phyloP scores from a whole-genome alignment of 1,140 invertebrate species.

The Kradibia gibbosae region DNA sequence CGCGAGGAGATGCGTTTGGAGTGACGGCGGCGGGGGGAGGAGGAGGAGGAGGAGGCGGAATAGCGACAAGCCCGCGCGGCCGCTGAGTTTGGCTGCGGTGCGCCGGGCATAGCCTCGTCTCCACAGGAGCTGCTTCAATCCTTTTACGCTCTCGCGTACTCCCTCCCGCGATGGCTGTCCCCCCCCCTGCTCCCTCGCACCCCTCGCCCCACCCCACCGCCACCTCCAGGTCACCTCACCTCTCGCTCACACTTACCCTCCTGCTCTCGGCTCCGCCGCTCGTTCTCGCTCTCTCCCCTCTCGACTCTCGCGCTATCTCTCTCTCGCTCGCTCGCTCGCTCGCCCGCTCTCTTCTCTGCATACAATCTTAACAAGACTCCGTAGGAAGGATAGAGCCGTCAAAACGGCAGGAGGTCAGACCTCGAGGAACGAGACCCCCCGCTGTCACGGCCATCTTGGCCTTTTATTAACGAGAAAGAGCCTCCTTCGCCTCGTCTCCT shows the following conservation, averaged over 20 bases:
- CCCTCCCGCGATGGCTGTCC: conserved; percentile 51
- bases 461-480: conserved; percentile 73
- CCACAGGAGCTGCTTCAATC: conserved; percentile 69
- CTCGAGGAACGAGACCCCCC: conserved; percentile 63
- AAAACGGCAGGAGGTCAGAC: conserved; percentile 70
- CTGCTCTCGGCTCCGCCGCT: background rate
- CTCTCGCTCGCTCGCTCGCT: no score
- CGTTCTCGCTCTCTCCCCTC: background rate
- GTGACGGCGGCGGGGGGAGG: no score
- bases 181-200: no score
- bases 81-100: background rate
- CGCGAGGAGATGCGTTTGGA: no score
- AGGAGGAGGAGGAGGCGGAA: no score
- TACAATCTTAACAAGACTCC: conserved; percentile 56
- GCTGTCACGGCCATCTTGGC: conserved; percentile 70
- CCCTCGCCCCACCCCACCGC: no score
- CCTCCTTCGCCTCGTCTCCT: conserved; percentile 52
- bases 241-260: conserved; percentile 25
- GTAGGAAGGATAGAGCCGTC: conserved; percentile 71
- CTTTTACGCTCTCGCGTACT: conserved; percentile 52
- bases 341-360: background rate
- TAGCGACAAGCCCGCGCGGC: conserved; percentile 63
- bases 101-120: conserved; percentile 59
- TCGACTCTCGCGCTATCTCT: background rate
- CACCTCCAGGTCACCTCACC: no score